phyloP scores from a whole-genome alignment of 2,113 vertebrate species.

The Charina bottae region DNA sequence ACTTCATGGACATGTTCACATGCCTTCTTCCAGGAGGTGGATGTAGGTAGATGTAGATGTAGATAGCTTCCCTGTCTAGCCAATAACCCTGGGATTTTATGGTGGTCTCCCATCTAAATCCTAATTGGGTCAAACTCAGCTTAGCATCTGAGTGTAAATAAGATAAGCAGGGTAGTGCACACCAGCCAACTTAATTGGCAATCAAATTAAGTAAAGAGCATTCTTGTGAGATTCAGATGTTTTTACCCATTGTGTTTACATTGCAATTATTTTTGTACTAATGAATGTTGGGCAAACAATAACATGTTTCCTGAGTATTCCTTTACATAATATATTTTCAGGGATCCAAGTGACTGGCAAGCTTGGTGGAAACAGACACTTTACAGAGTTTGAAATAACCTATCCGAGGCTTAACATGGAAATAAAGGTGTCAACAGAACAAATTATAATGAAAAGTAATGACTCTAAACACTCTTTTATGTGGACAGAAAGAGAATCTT shows the following conservation, averaged over 20 bases:
- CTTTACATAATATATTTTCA: slow-evolving; percentile 42
- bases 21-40: neutral
- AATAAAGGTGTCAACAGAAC: slow-evolving; percentile 31
- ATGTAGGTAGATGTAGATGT: neutral
- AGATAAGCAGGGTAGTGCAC: neutral
- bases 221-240: neutral
- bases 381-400: slow-evolving; percentile 61
- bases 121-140: neutral
- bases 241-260: neutral
- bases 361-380: slow-evolving; percentile 40
- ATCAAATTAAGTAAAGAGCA: neutral
- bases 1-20: neutral
- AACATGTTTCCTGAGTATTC: neutral
- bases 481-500: slow-evolving; percentile 18
- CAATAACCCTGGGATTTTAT: neutral
- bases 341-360: slow-evolving; percentile 65
- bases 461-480: neutral
- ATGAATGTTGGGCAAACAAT: neutral
- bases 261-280: neutral
- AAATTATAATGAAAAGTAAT: slow-evolving; percentile 31
- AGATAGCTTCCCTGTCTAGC: neutral
- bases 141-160: neutral
- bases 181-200: neutral
- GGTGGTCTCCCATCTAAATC: neutral
- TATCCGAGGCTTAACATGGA: slow-evolving; percentile 32